Evolutionary conservation across 2,113 vertebrate species (phyloP).

Genomic region (Sciurus niger): DNA sequence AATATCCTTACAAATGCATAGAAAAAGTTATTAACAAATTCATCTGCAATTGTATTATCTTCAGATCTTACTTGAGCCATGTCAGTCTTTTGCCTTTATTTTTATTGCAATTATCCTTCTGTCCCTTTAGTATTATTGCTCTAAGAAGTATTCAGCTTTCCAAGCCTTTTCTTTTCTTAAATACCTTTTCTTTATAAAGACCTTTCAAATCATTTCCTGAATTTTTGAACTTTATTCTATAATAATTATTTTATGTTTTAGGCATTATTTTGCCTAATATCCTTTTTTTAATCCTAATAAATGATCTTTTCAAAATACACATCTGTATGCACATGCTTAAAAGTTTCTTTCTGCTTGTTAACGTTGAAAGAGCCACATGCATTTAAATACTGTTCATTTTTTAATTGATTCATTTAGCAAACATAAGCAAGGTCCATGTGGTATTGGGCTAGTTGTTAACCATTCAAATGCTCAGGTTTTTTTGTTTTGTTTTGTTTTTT

Average conservation of each 20-base stretch:
- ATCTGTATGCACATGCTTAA: background rate
- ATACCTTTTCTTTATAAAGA: background rate
- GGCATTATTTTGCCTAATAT: background rate
- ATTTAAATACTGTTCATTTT: background rate
- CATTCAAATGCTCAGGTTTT: background rate
- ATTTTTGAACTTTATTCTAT: background rate
- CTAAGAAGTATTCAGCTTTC: background rate
- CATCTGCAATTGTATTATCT: background rate
- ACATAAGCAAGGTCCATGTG: background rate
- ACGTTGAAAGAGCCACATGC: background rate
- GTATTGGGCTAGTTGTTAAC: background rate
- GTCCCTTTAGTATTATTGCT: background rate
- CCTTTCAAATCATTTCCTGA: background rate
- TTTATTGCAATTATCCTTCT: background rate
- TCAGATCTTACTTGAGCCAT: background rate
- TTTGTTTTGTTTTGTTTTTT: slow-evolving; percentile 53
- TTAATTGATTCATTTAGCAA: background rate
- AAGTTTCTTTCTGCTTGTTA: background rate
- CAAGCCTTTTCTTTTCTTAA: background rate
- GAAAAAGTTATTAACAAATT: background rate
- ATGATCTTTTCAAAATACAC: background rate
- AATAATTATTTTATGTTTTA: slow-evolving; percentile 1
- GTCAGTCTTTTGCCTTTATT: background rate
- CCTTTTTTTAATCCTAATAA: background rate
- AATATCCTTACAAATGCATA: background rate